phyloP scores from a whole-genome alignment of 2,113 vertebrate genomes.

The Lichenostomus cassidix region DNA sequence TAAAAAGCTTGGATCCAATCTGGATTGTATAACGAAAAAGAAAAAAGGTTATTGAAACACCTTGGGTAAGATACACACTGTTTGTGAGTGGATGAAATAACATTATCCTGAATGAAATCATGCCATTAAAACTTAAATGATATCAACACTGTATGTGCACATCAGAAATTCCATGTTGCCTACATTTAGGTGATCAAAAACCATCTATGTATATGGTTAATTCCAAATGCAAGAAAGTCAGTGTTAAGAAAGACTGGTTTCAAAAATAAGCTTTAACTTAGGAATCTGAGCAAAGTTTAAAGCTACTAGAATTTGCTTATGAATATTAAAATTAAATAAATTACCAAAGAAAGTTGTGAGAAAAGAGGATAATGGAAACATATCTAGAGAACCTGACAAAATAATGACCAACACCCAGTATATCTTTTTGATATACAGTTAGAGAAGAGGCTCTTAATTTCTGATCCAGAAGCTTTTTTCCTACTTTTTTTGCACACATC shows the following conservation, averaged over 20 bases:
- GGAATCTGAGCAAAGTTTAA: neutral
- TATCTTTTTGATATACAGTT: neutral
- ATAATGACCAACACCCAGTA: neutral
- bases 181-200: neutral
- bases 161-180: neutral
- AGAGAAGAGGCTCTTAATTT: neutral
- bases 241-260: neutral
- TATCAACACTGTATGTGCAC: neutral
- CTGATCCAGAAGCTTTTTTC: neutral
- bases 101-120: neutral
- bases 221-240: neutral
- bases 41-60: neutral
- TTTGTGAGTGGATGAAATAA: neutral
- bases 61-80: neutral
- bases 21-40: neutral
- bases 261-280: neutral
- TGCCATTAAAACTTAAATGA: neutral
- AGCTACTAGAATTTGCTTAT: neutral
- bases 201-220: neutral
- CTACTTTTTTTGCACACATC: neutral
- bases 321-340: neutral
- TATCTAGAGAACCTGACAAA: neutral
- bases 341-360: neutral
- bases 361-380: neutral
- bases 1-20: neutral